Base-by-base conservation (phyloP, 2,797 vertebrate species). In the Apogon hyalosoma region DNA sequence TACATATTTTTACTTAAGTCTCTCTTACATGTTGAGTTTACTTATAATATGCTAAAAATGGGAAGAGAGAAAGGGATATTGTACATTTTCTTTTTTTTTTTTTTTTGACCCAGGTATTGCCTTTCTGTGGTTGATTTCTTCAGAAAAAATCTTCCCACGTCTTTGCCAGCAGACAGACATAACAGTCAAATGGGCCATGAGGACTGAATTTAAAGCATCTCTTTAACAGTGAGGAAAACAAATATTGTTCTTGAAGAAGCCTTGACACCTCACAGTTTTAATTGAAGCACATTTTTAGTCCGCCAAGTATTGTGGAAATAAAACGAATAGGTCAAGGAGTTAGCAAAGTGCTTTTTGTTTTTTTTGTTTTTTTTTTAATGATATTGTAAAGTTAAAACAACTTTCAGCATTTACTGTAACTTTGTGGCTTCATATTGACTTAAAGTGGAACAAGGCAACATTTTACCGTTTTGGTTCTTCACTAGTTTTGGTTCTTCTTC, bases 151-250 rank as follows among this genome's bases (percentile, higher is more conserved):
- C 81, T 70, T 75, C 19, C 54, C 66, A 88, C 82, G 83, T 82
- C 69, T 77, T 59, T 76, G 82, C 86, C 86, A 77, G 76, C 67
- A 84, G 79, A 77, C 53, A 64, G 82, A 88, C 83, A 73, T 3
- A 77, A 83, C 40, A 55, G 39, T 77, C 54, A 87, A 90, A 90
- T 89, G 89, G 71, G 63, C 89, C 83, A 18, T 88, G 84, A 84
- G 73, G 48, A 54, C 64, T 64, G 65, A 58, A 77, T 82, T 84
- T 63, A 58, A 82, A 82, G 77, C 62, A 84, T 88, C 76, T 87
- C 66, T 88, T 92, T 88, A 74, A 83, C 57, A 78, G 72, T 14
- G 12, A 82, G 62, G 59, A 57, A 67, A 85, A 77, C 79, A 86
- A 88, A 88, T 83, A 80, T 87, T 90, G 70, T 69, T 80, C 69